Evolutionary conservation across 1,140 invertebrate genomes (phyloP), one percentile per base, ranked within the genome.

Genomic region (Harlomillsia oculata): DNA sequence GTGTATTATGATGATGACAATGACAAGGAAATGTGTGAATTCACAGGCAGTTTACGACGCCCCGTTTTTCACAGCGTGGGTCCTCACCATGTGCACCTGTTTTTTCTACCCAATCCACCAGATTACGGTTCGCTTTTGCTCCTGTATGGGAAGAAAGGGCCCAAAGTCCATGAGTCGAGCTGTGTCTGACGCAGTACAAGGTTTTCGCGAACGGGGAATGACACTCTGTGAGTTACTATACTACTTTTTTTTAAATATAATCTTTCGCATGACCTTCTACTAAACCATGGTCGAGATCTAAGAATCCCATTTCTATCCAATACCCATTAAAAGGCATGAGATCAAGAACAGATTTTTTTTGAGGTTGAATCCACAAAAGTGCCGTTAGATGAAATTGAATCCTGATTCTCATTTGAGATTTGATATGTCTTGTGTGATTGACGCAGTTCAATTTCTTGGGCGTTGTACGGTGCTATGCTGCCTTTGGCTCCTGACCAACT

Each of bases 41-140:
- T 37, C 34, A 16, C 29, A 25, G 18, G 39, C 32, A 16, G 73
- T 77, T 16, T 89, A 87, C 73, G 85, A 87, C 72, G 89, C 89
- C 25, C 88, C 90, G 45, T 93, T 94, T 72, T 89, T 94, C 70
- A 90, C 89, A 11, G 89, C 89, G 14, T 96, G 90, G 89, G 91
- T 93, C 69, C 87, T 84, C 69, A 93, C 89, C n/a, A 86, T 89
- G 68, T 94, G 87, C 82, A 85, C 88, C 9, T 80, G 90, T 59
- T 72, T 94, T 8, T 93, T 93, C 71, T 92, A 92, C 70, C 91
- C 90, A 11, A 75, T 93, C 37, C 94, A 92, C 71, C 41, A 71
- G 89, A 44, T 83, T 80, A 60, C 80, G 81, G 69, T 71, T 83
- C 18, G 77, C 79, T 36, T 80, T 77, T 59, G 64, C 55, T 65